Evolutionary conservation across 2,797 vertebrate genomes (phyloP).

Genomic region (Galago senegalensis): DNA sequence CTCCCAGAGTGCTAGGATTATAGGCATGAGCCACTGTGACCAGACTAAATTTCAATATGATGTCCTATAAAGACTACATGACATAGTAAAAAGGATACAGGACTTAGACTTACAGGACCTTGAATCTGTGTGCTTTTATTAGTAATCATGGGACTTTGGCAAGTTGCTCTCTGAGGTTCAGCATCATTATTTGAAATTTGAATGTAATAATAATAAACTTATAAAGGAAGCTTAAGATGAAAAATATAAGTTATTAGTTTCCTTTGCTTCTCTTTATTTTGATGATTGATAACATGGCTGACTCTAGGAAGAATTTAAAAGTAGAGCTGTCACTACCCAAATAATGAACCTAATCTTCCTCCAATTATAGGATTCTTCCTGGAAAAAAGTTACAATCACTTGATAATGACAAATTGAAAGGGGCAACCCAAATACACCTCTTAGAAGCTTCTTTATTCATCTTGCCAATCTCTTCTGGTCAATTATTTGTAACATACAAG

Average conservation of each 20-base stretch:
- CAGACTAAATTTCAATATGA: not conserved
- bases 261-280: not conserved
- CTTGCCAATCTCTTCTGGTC: not conserved
- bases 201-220: not conserved
- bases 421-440: not conserved
- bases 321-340: not conserved
- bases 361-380: not conserved
- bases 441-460: not conserved
- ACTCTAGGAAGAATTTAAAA: not conserved
- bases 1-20: too few species aligned
- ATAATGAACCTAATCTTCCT: not conserved
- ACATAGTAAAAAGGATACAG: not conserved
- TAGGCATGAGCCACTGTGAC: too few species aligned
- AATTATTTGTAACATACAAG: not conserved
- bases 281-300: not conserved
- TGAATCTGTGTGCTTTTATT: not conserved
- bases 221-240: not conserved
- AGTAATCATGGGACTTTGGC: not conserved
- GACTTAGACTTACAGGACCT: not conserved
- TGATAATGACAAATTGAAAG: not conserved
- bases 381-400: not conserved
- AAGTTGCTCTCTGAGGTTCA: not conserved
- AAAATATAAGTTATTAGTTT: conserved; percentile 21
- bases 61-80: not conserved
- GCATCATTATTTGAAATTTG: not conserved